Evolutionary conservation across 92 coral and sea anemone species (phyloP).

Genomic region (Hydrozoanthus gracilis): DNA sequence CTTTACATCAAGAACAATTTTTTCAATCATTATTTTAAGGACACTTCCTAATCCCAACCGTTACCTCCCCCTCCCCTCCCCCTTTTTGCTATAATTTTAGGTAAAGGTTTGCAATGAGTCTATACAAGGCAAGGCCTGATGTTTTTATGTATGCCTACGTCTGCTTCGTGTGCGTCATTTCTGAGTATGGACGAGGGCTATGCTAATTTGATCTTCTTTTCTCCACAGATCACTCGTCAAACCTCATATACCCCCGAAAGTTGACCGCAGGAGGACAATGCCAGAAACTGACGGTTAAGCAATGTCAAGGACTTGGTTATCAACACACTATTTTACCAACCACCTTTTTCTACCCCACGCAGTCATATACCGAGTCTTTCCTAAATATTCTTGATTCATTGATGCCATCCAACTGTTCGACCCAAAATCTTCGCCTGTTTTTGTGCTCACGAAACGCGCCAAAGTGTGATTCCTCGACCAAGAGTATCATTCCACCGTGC

Average conservation of each 20-base stretch:
- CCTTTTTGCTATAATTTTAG: too few species aligned
- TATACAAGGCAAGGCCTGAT: too few species aligned
- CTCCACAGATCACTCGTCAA: constrained; percentile 21
- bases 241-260: constrained; percentile 7
- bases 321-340: constrained; percentile 38
- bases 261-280: constrained; percentile 40
- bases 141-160: too few species aligned
- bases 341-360: constrained; percentile 22
- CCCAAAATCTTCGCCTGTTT: constrained; percentile 2
- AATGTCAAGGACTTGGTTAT: constrained; percentile 34
- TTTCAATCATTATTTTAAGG: not conserved
- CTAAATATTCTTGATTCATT: not conserved
- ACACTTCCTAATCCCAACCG: not conserved
- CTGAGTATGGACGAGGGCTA: too few species aligned
- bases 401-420: not conserved
- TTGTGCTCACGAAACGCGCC: constrained; percentile 36
- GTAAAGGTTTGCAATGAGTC: too few species aligned
- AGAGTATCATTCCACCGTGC: constrained; percentile 22
- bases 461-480: constrained; percentile 17
- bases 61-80: too few species aligned
- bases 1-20: too few species aligned
- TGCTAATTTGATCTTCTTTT: too few species aligned
- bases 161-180: too few species aligned
- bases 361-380: not conserved
- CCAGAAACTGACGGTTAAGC: constrained; percentile 26